A percentile compares a stretch with the other conserved stretches of the same genome.
Conservation (phyloP, 1,140 invertebrate species). For the Lordiphosa stackelbergi region DNA sequence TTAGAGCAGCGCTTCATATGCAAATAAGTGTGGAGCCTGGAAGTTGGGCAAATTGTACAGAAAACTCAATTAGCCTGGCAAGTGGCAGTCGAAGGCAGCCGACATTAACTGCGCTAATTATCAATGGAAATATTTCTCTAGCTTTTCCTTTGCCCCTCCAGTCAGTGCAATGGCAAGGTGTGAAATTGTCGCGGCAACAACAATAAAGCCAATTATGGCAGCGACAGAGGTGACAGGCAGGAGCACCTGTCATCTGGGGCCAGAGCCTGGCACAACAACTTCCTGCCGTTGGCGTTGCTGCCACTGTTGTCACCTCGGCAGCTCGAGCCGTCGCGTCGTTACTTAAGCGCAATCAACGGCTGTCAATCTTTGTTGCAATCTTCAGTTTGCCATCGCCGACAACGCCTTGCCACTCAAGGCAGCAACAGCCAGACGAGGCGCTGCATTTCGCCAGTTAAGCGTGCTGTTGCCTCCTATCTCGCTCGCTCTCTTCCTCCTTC, state of each 20-base stretch:
- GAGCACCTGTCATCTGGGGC: slow-evolving; percentile 28
- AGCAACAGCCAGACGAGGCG: background rate
- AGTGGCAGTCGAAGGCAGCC: slow-evolving; percentile 14
- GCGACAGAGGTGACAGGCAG: slow-evolving; percentile 8
- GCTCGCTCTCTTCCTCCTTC: too few species aligned
- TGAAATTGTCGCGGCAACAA: slow-evolving; percentile 54
- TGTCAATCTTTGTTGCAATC: slow-evolving; percentile 73
- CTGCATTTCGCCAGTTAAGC: slow-evolving; percentile 50
- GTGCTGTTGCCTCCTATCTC: slow-evolving; percentile 4
- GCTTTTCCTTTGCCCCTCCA: slow-evolving; percentile 10
- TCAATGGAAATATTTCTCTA: slow-evolving; percentile 59
- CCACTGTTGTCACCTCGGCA: slow-evolving; percentile 9
- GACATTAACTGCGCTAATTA: slow-evolving; percentile 52
- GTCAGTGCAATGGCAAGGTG: slow-evolving; percentile 24
- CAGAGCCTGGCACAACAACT: slow-evolving; percentile 33
- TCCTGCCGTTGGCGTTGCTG: slow-evolving; percentile 31
- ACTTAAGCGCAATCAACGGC: slow-evolving; percentile 61
- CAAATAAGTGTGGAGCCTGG: slow-evolving; percentile 17
- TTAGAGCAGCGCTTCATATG: slow-evolving; percentile 47
- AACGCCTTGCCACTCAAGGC: slow-evolving; percentile 2
- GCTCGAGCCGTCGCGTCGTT: slow-evolving; percentile 11
- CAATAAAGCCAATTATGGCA: slow-evolving; percentile 64
- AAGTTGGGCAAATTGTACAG: slow-evolving; percentile 1
- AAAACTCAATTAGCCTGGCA: slow-evolving; percentile 26
- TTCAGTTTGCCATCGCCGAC: slow-evolving; percentile 48